phyloP scores from a whole-genome alignment of 1,140 invertebrate species.

The Bursaphelenchus mucronatus region DNA sequence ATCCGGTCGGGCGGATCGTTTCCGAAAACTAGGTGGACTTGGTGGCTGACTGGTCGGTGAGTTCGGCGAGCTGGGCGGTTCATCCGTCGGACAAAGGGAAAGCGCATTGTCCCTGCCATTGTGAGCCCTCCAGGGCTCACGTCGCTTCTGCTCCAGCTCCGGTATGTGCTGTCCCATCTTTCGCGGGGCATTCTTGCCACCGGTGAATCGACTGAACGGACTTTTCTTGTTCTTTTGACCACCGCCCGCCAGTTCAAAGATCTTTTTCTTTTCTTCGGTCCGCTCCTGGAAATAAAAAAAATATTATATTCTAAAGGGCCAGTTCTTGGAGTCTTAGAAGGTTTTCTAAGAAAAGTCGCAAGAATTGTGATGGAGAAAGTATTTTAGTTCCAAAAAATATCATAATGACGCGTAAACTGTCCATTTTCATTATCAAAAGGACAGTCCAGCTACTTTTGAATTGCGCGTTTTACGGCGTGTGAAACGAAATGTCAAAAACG shows the following conservation, averaged over 20 bases:
- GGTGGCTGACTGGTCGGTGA: constrained; percentile 12
- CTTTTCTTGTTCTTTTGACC: constrained; percentile 28
- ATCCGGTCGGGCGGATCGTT: constrained; percentile 1
- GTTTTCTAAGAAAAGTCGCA: constrained; percentile 1
- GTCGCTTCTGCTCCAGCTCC: constrained; percentile 43
- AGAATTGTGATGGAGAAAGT: neutral
- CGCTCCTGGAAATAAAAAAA: constrained; percentile 73
- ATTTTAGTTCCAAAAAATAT: too few species aligned
- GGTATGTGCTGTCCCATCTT: constrained; percentile 38
- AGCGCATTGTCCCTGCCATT: constrained; percentile 39
- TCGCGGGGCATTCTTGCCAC: constrained; percentile 26
- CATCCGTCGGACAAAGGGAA: constrained; percentile 48
- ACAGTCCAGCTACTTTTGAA: too few species aligned
- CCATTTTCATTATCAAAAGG: too few species aligned
- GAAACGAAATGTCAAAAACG: too few species aligned
- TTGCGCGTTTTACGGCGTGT: too few species aligned
- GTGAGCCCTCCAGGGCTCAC: constrained; percentile 44
- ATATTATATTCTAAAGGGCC: neutral
- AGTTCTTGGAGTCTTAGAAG: neutral
- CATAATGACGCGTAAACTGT: too few species aligned
- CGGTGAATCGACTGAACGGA: neutral
- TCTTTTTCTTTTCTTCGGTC: constrained; percentile 84
- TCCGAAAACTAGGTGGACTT: constrained; percentile 3
- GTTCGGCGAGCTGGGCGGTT: constrained; percentile 37
- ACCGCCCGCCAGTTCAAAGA: constrained; percentile 76